These are phyloP conservation scores for Platysternon megacephalum DNA, from an alignment of 2,113 vertebrate species.

Conservation along the genomic window DNA sequence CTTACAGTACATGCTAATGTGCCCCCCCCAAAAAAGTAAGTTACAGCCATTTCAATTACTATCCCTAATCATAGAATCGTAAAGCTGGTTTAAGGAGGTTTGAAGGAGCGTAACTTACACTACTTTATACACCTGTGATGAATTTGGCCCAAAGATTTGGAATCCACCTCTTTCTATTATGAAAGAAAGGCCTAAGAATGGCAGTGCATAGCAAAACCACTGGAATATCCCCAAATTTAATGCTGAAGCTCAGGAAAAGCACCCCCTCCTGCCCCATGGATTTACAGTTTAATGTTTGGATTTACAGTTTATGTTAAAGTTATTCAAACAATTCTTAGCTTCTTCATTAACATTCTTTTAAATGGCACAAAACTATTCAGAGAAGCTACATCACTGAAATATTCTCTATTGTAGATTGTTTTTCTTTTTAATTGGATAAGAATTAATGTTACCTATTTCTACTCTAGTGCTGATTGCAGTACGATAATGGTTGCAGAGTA, in stretches of 20 bases:
- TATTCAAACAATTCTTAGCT: not conserved
- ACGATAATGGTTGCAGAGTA: not conserved
- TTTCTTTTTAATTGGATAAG: not conserved
- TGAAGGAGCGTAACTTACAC: not conserved
- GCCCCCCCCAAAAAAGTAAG: no score
- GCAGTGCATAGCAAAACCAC: not conserved
- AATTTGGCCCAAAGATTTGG: not conserved
- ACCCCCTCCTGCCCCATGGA: not conserved
- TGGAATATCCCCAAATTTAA: not conserved
- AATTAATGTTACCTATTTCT: slow-evolving; percentile 35
- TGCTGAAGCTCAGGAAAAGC: not conserved
- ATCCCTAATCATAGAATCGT: not conserved
- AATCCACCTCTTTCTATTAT: not conserved
- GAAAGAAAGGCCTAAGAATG: not conserved
- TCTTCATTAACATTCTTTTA: slow-evolving; percentile 14
- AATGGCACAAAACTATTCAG: slow-evolving; percentile 51
- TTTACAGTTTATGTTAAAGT: not conserved
- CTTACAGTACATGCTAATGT: no score
- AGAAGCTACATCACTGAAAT: slow-evolving; percentile 43
- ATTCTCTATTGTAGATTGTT: slow-evolving; percentile 37
- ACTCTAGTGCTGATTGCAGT: not conserved
- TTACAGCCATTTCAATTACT: not conserved
- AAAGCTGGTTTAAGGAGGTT: not conserved
- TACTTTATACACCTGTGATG: not conserved
- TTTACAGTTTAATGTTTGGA: slow-evolving; percentile 2